phyloP scores from a whole-genome alignment of 2,888 invertebrate genomes.

The Nezara viridula region DNA sequence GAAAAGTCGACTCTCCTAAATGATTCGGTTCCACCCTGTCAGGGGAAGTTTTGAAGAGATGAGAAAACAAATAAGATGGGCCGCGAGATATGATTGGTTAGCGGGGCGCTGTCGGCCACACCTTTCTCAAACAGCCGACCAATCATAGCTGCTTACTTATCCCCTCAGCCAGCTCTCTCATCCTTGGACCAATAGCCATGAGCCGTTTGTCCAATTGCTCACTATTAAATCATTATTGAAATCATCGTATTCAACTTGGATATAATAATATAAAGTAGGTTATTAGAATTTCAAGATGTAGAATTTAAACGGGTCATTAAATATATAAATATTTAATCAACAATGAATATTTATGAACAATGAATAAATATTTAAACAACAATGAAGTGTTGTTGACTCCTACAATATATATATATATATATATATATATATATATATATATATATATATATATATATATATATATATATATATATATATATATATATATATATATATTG shows the following conservation, averaged over 20 bases:
- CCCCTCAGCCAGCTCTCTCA: not conserved
- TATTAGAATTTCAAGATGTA: not conserved
- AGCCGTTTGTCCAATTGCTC: not conserved
- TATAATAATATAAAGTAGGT: not conserved
- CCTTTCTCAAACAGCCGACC: constrained; percentile 27
- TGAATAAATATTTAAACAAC: too few relatives aligned
- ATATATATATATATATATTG: too few relatives aligned
- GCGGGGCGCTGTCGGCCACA: constrained; percentile 6
- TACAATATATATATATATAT: too few relatives aligned
- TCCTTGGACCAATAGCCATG: not conserved
- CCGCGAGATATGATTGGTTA: constrained; percentile 39
- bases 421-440: too few relatives aligned
- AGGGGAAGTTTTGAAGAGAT: constrained; percentile 11
- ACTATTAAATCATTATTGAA: not conserved
- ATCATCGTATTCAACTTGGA: not conserved
- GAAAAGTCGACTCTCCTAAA: not conserved
- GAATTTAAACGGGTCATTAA: not conserved
- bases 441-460: too few relatives aligned
- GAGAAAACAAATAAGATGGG: constrained; percentile 35
- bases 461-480: too few relatives aligned
- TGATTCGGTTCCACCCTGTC: not conserved
- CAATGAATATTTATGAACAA: too few relatives aligned
- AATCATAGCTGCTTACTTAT: constrained; percentile 19
- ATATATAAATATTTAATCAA: too few relatives aligned
- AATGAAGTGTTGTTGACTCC: too few relatives aligned